Evolutionary conservation across 2,888 invertebrate species (phyloP).

Genomic region (Pediacus dermestoides): DNA sequence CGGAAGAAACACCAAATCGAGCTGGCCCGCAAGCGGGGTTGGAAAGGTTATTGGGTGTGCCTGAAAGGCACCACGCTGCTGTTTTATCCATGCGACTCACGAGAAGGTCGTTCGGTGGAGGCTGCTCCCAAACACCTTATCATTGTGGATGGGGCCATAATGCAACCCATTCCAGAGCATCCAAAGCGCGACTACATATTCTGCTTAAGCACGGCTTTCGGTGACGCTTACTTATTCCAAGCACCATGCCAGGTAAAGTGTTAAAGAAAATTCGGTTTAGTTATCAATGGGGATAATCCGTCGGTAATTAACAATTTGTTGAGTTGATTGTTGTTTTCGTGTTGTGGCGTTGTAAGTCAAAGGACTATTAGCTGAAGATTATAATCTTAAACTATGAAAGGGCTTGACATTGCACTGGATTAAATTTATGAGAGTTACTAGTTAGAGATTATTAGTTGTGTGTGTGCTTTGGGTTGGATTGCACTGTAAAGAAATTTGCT

Average conservation of each 20-base stretch:
- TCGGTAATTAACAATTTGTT: too few species aligned
- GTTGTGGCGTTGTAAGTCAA: too few species aligned
- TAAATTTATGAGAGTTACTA: too few species aligned
- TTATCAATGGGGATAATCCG: too few species aligned
- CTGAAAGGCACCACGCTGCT: constrained; percentile 93
- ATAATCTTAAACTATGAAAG: too few species aligned
- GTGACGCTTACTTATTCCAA: constrained; percentile 96
- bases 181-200: constrained; percentile 97
- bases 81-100: constrained; percentile 93
- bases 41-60: constrained; percentile 99
- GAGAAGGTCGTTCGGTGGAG: constrained; percentile 85
- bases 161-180: constrained; percentile 99
- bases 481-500: too few species aligned
- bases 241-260: constrained; percentile 78
- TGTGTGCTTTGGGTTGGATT: too few species aligned
- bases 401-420: too few species aligned
- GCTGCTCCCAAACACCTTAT: constrained; percentile 93
- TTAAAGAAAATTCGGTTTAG: too few species aligned
- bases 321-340: too few species aligned
- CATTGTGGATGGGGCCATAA: constrained; percentile 94
- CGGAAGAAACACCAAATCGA: constrained; percentile 96
- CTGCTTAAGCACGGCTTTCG: constrained; percentile 96
- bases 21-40: constrained; percentile 90
- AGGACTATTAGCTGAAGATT: too few species aligned
- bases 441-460: too few species aligned